Evolutionary conservation across 1,140 invertebrate species (phyloP), one percentile per base, ranked within the genome.

Genomic region (Steinernema feltiae): DNA sequence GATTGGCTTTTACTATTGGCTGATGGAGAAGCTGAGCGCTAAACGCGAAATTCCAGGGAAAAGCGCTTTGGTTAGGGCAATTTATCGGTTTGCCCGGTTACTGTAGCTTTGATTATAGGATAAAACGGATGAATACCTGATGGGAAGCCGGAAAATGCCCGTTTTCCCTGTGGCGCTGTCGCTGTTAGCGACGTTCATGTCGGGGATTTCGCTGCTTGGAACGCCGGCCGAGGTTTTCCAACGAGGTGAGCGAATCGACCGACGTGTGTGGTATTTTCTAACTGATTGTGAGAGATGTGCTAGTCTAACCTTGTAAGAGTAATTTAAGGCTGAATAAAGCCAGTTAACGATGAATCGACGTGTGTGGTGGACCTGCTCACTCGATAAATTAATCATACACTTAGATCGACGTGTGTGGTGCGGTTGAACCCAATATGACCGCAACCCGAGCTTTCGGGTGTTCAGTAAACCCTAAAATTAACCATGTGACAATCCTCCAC

Each of bases 171-270:
- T 83, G 1, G 75, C 79, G 1, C 18, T 83, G 73, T 83, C 82
- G 3, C 69, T 84, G 63, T 31, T 84, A 0, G 80, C 82, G 15
- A 82, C 81, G 29, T 84, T 84, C 74, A 76, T 85, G 70, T 84
- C 83, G 15, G 82, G 79, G 30, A 85, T 82, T 70, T 76, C 80
- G 32, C 27, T 85, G 30, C 72, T 85, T 7, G 83, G 83, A 1
- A 71, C 76, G n/a, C 78, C 82, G 15, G 76, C 75, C 12, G 82
- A 81, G 69, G 76, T 82, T 18, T 81, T 12, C 30, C 7, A 71
- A 30, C 32, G 24, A 3, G 70, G 70, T 71, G 24, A 35, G 70
- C 7, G 15, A 21, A n/a, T n/a, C n/a, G n/a, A n/a, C n/a, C n/a
- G n/a, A n/a, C n/a, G 3, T 7, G 70, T 71, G 7, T 21, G 7